Base-by-base conservation (phyloP, 2,888 invertebrate species). In the Mythimna impura region DNA sequence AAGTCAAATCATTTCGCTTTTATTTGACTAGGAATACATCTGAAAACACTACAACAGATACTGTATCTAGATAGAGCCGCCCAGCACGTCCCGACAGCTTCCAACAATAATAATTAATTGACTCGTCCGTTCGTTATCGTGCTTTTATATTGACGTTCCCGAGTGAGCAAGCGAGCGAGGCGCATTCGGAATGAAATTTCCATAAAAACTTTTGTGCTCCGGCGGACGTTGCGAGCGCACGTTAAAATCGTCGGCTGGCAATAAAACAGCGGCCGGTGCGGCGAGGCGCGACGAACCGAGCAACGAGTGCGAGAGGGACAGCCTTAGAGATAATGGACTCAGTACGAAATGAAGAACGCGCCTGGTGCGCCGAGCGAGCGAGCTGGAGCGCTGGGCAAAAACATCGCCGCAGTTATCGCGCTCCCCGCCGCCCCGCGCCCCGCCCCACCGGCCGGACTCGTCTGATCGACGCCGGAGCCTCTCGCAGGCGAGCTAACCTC, bases 161-260 rank as follows among this genome's bases (percentile, higher is more conserved):
- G 93, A 93, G 89, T 93, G 94, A 93, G 94, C 94, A 90, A 93
- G 94, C 94, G 94, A 93, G 93, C 93, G 95, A 93, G 94, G 93
- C 95, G 95, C 95, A 95, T 94, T 96, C 92, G 95, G 93, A 96
- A 96, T 95, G 96, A 96, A 96, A 96, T 96, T 96, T 96, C 96
- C 96, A 96, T 96, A 96, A 96, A 96, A 96, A 96, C 96, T 96
- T 96, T 96, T 96, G 96, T 96, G 95, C 95, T 95, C 94, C 92
- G 93, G 93, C 94, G 95, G 95, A 96, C 96, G 96, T 96, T 95
- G 96, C 94, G 96, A 96, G 96, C 95, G 95, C 96, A 96, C 96
- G 96, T 96, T 96, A 96, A 96, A 96, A 96, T 95, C 95, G 95
- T 96, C 95, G 95, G 95, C 95, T 92, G 95, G 96, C 94, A 96